phyloP scores from a whole-genome alignment of 1,140 invertebrate genomes.

The Scaptomyza pallida region DNA sequence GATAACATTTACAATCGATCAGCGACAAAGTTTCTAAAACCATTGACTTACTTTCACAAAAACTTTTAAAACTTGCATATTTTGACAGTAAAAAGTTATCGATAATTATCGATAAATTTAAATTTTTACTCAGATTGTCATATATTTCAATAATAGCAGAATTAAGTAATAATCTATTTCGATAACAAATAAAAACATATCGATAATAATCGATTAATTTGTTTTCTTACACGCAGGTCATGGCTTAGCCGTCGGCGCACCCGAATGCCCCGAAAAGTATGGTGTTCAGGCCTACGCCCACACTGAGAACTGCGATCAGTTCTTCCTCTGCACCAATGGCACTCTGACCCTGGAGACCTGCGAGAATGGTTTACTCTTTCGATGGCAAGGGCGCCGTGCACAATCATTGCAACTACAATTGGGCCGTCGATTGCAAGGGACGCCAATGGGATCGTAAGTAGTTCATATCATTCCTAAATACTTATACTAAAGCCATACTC shows the following conservation, averaged over 20 bases:
- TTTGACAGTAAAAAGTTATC: too few species aligned
- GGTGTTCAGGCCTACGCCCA: slow-evolving; percentile 92
- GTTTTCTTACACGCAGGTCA: slow-evolving; percentile 60
- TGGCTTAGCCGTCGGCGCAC: slow-evolving; percentile 71
- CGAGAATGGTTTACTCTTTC: slow-evolving; percentile 95
- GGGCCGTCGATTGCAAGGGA: slow-evolving; percentile 95
- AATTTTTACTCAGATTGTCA: too few species aligned
- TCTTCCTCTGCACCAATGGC: slow-evolving; percentile 96
- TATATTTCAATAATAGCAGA: too few species aligned
- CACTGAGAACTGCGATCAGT: slow-evolving; percentile 92
- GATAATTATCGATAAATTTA: too few species aligned
- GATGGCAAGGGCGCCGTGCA: slow-evolving; percentile 94
- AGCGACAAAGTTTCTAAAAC: background rate
- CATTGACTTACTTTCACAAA: too few species aligned
- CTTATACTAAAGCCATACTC: background rate
- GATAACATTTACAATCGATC: background rate
- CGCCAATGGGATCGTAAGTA: slow-evolving; percentile 91
- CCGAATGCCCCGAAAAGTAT: slow-evolving; percentile 88
- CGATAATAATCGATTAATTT: background rate
- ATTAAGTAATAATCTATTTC: slow-evolving; percentile 12
- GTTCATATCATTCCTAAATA: background rate
- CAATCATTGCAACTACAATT: slow-evolving; percentile 97
- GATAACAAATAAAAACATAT: background rate
- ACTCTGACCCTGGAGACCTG: slow-evolving; percentile 95
- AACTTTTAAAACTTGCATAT: too few species aligned